phyloP scores from a whole-genome alignment of 2,888 invertebrate species.

The Minunthozetes semirufus region DNA sequence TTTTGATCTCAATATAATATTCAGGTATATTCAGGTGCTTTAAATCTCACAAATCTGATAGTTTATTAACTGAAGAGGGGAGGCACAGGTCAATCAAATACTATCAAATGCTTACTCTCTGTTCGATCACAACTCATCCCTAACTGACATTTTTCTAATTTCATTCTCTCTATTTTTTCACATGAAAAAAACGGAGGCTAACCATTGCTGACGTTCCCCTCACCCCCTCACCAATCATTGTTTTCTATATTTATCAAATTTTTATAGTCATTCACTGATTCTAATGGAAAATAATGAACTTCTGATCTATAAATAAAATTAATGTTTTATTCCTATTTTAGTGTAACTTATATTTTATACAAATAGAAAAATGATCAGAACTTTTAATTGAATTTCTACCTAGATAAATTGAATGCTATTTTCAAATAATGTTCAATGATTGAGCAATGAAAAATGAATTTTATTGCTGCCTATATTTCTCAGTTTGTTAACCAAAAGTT shows the following conservation, averaged over 20 bases:
- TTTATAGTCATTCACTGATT: not conserved
- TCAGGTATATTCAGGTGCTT: constrained; percentile 23
- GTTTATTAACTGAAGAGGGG: constrained; percentile 23
- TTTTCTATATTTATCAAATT: not conserved
- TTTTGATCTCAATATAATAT: constrained; percentile 23
- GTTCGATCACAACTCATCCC: constrained; percentile 10
- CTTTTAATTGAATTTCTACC: too few relatives aligned
- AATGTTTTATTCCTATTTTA: too few relatives aligned
- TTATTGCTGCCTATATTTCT: too few relatives aligned
- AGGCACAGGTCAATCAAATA: constrained; percentile 16
- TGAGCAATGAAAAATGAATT: too few relatives aligned
- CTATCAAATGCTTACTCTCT: not conserved
- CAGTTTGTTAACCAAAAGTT: too few relatives aligned
- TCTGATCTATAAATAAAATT: not conserved
- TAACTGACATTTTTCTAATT: constrained; percentile 15
- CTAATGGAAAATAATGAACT: not conserved
- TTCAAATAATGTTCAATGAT: too few relatives aligned
- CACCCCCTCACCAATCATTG: not conserved
- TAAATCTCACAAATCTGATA: constrained; percentile 23
- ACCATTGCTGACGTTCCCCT: too few relatives aligned
- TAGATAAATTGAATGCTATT: too few relatives aligned
- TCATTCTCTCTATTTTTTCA: not conserved
- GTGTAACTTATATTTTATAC: too few relatives aligned
- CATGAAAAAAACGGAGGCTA: not conserved
- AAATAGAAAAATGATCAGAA: too few relatives aligned